Conservation (phyloP, 92 coral and sea anemone genomes). For the Porites cylindrica region DNA sequence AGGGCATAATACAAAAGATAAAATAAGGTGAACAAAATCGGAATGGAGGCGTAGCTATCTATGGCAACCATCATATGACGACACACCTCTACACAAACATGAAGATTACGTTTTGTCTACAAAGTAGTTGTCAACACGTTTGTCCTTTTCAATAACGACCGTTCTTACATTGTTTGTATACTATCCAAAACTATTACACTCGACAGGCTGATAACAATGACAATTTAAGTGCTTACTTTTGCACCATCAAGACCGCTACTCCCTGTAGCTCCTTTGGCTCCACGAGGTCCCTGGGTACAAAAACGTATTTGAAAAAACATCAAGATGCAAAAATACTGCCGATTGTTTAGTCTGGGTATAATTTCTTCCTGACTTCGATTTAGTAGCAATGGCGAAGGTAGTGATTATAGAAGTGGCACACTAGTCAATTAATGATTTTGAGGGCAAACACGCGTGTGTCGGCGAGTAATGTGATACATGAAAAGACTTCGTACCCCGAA, state of each 20-base stretch:
- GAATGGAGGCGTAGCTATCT: background rate
- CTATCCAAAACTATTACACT: background rate
- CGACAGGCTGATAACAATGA: background rate
- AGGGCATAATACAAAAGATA: background rate
- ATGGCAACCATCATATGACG: background rate
- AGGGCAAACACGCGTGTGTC: too few species aligned
- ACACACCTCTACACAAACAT: background rate
- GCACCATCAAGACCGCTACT: slow-evolving; percentile 47
- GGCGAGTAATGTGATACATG: too few species aligned
- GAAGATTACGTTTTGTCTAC: background rate
- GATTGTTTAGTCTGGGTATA: too few species aligned
- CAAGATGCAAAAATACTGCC: too few species aligned
- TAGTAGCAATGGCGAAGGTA: too few species aligned
- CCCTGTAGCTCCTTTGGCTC: slow-evolving; percentile 41
- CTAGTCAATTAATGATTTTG: too few species aligned
- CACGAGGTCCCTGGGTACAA: slow-evolving; percentile 40
- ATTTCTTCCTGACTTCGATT: too few species aligned
- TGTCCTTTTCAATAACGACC: background rate
- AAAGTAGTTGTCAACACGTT: background rate
- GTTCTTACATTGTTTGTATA: too few species aligned
- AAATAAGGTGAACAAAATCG: background rate
- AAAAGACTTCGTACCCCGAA: too few species aligned
- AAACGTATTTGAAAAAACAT: background rate
- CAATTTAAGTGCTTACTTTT: background rate
- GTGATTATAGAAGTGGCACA: too few species aligned